These are phyloP conservation scores for Drosophila ironensis DNA, from an alignment of 1,140 invertebrate species.

Conservation along the genomic window DNA sequence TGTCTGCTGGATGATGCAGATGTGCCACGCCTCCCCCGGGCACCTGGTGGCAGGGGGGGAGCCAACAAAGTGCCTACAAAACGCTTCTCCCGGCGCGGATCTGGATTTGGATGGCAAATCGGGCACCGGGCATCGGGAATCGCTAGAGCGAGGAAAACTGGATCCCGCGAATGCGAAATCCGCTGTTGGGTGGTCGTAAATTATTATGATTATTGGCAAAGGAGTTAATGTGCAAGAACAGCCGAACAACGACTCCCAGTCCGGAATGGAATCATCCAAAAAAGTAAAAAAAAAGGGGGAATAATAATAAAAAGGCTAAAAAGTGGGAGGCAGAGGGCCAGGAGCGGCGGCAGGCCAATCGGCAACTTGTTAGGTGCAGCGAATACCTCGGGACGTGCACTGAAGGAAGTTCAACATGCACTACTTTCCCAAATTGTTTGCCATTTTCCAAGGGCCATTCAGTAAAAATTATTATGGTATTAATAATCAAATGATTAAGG, in stretches of 20 bases:
- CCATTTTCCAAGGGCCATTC: too few relatives aligned
- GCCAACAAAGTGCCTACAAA: conserved; percentile 67
- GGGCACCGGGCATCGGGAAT: not conserved
- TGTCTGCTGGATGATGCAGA: conserved; percentile 13
- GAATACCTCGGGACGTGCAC: too few relatives aligned
- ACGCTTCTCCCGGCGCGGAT: conserved; percentile 36
- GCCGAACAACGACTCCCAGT: not conserved
- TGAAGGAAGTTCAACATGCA: not conserved
- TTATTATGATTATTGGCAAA: conserved; percentile 74
- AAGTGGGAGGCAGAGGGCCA: conserved; percentile 8
- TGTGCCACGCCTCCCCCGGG: conserved; percentile 21
- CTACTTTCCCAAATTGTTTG: too few relatives aligned
- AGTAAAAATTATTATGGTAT: too few relatives aligned
- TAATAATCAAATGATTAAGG: too few relatives aligned
- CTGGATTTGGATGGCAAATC: not conserved
- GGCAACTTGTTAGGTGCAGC: conserved; percentile 63
- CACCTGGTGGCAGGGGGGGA: not conserved
- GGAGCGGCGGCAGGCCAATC: conserved; percentile 45
- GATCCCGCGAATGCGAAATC: conserved; percentile 1
- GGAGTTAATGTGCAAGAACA: conserved; percentile 68
- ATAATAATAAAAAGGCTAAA: too few relatives aligned
- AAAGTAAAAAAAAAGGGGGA: not conserved
- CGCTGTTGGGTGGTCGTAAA: conserved; percentile 72
- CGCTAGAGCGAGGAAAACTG: not conserved
- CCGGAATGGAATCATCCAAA: not conserved